Evolutionary conservation across 2,113 vertebrate species (phyloP).

Genomic region (Macquaria australasica): DNA sequence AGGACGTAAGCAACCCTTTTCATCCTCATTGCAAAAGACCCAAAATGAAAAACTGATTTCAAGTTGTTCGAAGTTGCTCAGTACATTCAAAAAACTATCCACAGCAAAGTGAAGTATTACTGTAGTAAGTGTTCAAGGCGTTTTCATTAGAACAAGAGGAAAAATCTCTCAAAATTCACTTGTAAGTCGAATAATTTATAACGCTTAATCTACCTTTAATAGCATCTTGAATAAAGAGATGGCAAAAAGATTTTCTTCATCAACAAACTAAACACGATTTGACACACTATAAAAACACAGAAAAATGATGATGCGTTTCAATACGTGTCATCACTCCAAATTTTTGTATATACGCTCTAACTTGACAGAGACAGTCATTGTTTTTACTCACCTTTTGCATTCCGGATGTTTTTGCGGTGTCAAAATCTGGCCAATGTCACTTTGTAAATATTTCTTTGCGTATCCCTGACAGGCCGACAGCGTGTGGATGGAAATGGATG

Average conservation of each 20-base stretch:
- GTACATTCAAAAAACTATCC: neutral
- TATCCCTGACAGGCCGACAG: slow-evolving; percentile 87
- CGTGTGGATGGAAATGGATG: slow-evolving; percentile 94
- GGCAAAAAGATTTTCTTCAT: no score
- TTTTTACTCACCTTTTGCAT: no score
- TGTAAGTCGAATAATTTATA: no score
- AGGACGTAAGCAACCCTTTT: slow-evolving; percentile 86
- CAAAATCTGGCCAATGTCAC: no score
- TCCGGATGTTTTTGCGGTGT: neutral
- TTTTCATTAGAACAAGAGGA: no score
- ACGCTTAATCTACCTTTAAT: neutral
- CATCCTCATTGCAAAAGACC: neutral
- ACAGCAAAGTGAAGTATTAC: neutral
- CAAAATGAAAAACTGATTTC: neutral
- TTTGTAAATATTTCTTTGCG: neutral
- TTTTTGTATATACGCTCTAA: no score
- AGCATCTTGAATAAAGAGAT: no score
- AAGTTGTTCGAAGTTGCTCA: neutral
- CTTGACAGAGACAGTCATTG: no score
- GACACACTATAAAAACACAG: neutral
- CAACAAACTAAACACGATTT: neutral
- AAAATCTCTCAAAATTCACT: no score
- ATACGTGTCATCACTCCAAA: no score
- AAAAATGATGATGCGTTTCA: neutral
- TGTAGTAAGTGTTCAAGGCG: no score